Evolutionary conservation across 1,140 invertebrate species (phyloP).

Genomic region (Bathynomus jamesi): DNA sequence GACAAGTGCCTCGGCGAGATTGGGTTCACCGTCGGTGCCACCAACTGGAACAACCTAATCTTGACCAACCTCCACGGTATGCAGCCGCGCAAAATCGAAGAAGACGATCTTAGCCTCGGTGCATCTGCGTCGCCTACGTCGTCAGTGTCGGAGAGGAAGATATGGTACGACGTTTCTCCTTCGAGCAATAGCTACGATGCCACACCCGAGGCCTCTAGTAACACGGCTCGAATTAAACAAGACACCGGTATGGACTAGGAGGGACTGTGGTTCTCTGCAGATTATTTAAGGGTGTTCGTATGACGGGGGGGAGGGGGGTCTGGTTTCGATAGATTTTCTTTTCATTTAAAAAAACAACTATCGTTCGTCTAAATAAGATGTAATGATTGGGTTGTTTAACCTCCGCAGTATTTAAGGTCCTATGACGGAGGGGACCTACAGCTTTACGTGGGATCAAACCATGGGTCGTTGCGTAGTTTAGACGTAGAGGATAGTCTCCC

Average conservation of each 20-base stretch:
- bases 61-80: not conserved
- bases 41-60: constrained; percentile 30
- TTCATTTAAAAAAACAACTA: no score
- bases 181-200: constrained; percentile 24
- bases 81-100: constrained; percentile 38
- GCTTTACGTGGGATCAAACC: no score
- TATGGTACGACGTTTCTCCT: constrained; percentile 22
- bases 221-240: constrained; percentile 42
- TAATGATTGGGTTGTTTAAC: no score
- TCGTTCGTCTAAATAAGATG: no score
- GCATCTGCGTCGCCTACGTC: constrained; percentile 52
- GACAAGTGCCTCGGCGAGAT: not conserved
- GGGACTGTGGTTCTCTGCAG: no score
- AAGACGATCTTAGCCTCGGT: constrained; percentile 49
- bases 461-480: no score
- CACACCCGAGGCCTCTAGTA: constrained; percentile 35
- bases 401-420: no score
- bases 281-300: no score
- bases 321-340: no score
- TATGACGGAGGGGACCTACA: no score
- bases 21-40: not conserved
- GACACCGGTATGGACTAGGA: constrained; percentile 42
- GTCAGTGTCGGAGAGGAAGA: constrained; percentile 35
- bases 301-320: no score
- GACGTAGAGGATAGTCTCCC: no score